These are phyloP conservation scores for Lethocerus indicus DNA, from an alignment of 1,140 invertebrate genomes.

Conservation along the genomic window DNA sequence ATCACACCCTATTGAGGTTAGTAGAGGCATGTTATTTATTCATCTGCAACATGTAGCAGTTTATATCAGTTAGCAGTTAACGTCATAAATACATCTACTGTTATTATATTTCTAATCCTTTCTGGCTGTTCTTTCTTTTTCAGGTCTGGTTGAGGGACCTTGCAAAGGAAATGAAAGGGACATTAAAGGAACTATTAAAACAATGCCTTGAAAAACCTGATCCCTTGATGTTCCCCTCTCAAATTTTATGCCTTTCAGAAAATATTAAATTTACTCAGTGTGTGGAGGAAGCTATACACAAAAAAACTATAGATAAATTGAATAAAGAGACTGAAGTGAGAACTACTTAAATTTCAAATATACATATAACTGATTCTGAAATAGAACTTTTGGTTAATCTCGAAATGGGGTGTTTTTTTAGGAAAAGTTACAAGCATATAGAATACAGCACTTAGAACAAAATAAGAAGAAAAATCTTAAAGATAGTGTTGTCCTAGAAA, in stretches of 20 bases:
- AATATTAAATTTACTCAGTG: slow-evolving; percentile 64
- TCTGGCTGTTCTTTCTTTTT: slow-evolving; percentile 17
- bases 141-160: slow-evolving; percentile 68
- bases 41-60: neutral
- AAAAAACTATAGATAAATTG: slow-evolving; percentile 35
- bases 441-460: too few relatives aligned
- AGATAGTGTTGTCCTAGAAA: too few relatives aligned
- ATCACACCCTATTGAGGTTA: slow-evolving; percentile 63
- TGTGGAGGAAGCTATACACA: slow-evolving; percentile 61
- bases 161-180: slow-evolving; percentile 63
- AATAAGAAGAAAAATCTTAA: too few relatives aligned
- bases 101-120: neutral
- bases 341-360: neutral
- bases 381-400: neutral
- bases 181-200: slow-evolving; percentile 45
- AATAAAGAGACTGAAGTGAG: slow-evolving; percentile 17
- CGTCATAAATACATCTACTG: neutral
- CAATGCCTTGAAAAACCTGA: slow-evolving; percentile 56
- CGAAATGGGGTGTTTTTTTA: neutral
- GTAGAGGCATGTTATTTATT: slow-evolving; percentile 1
- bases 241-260: slow-evolving; percentile 56
- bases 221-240: slow-evolving; percentile 65
- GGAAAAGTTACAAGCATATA: neutral
- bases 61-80: neutral
- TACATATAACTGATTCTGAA: neutral